Evolutionary conservation across 2,888 invertebrate species (phyloP), one percentile per base, ranked within the genome.

Genomic region (Agriopis aurantiaria): DNA sequence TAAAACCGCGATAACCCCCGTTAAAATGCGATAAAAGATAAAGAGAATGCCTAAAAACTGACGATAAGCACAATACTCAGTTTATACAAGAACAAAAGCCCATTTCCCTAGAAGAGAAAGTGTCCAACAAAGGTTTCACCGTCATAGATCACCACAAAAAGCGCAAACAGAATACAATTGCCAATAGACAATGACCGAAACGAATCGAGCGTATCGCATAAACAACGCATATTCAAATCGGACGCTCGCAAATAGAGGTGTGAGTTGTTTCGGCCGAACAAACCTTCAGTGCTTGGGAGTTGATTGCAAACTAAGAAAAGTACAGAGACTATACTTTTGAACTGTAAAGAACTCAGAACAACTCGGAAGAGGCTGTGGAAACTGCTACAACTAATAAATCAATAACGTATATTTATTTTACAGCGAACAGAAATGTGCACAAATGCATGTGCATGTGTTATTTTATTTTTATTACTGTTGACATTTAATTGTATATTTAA

Each of bases 241-340:
- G 68, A 72, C 71, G 62, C 67, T 73, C 70, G 69, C 68, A 65
- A 65, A 76, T 84, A 86, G 83, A 86, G 82, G 84, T 81, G 84
- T 79, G 82, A 83, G 81, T 82, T 82, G 83, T 83, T 82, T 82
- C 80, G 82, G 78, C 79, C 73, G 81, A 82, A 82, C 82, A 85
- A 87, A 81, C 83, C 82, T 83, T 78, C 81, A 78, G 82, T 82
- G 76, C 76, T 43, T 17, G 14, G 12, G 14, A 52, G 43, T 17
- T 5, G 0, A 45, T 53, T n/a, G 8, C 45, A 53, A 14, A 62
- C 5, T 17, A 51, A 12, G 49, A 8, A 17, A 52, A 10, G 33
- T 33, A 46, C 49, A 60, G 60, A 60, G 3, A 51, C 40, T 11
- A 33, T 33, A 33, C 33, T 33, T 33, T 33, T 33, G 33, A 33